Evolutionary conservation across 2,888 invertebrate species (phyloP).

Genomic region (Cosmia pyralina): DNA sequence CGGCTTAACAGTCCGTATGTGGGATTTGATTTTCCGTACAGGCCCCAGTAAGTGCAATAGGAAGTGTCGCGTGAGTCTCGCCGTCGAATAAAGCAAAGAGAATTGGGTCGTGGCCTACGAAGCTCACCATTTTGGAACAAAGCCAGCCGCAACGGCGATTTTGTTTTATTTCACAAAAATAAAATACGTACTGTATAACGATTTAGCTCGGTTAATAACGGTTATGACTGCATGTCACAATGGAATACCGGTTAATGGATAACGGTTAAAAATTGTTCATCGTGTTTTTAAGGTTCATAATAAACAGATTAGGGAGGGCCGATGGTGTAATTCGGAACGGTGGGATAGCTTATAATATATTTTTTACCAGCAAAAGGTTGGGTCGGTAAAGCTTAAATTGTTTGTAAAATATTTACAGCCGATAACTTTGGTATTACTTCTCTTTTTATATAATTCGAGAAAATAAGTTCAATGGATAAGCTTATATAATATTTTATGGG

Average conservation of each 20-base stretch:
- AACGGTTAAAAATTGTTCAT: constrained; percentile 60
- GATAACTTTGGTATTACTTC: constrained; percentile 27
- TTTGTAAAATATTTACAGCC: constrained; percentile 49
- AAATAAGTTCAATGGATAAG: constrained; percentile 7
- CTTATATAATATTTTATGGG: constrained; percentile 4
- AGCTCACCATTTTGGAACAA: constrained; percentile 83
- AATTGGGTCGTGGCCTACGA: constrained; percentile 83
- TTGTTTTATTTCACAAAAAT: constrained; percentile 83
- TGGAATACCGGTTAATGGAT: constrained; percentile 65
- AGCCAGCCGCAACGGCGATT: constrained; percentile 81
- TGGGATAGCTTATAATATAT: constrained; percentile 42
- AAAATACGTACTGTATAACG: constrained; percentile 77
- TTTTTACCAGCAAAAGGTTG: constrained; percentile 53
- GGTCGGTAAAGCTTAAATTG: constrained; percentile 39
- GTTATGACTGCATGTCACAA: constrained; percentile 65
- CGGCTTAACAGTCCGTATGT: constrained; percentile 71
- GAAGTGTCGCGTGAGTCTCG: constrained; percentile 83
- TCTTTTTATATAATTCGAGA: constrained; percentile 6
- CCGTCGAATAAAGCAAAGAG: constrained; percentile 83
- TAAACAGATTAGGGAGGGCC: constrained; percentile 62
- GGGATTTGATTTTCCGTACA: constrained; percentile 77
- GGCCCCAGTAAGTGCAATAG: constrained; percentile 78
- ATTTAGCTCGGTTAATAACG: constrained; percentile 71
- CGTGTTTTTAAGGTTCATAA: constrained; percentile 62
- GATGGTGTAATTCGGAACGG: constrained; percentile 45